A percentile compares a stretch with the other conserved stretches of the same genome.
Conservation (phyloP, 2,797 vertebrate species). For the Loriculus beryllinus region DNA sequence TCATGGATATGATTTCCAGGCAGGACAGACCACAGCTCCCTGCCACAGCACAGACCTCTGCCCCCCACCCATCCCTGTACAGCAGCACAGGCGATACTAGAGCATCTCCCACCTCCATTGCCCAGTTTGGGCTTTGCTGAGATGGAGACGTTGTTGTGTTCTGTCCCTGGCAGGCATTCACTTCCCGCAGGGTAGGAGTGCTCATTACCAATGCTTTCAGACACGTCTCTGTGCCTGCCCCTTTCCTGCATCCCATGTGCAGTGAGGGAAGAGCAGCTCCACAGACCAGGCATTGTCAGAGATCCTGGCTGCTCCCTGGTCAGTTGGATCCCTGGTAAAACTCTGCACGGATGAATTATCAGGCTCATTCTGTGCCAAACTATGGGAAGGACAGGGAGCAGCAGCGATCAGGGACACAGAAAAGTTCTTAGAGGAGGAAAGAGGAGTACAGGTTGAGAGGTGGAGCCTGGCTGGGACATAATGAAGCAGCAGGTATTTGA, state of each 20-base stretch:
- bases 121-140: not conserved
- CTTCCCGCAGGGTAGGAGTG: accelerated
- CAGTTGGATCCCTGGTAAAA: not conserved
- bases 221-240: not conserved
- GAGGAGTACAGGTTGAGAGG: not conserved
- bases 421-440: not conserved
- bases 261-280: not conserved
- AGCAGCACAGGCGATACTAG: not conserved
- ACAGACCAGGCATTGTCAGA: not conserved
- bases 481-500: not conserved
- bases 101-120: not conserved
- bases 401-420: not conserved
- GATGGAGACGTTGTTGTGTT: not conserved
- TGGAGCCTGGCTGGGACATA: not conserved
- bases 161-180: accelerated
- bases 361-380: not conserved
- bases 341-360: accelerated
- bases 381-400: accelerated
- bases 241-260: not conserved
- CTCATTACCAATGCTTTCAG: accelerated
- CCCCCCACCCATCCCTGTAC: accelerated
- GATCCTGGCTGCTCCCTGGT: not conserved
- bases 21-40: not conserved
- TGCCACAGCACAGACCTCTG: not conserved
- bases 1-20: accelerated